phyloP scores from a whole-genome alignment of 2,113 vertebrate genomes.

The Hyperoodon ampullatus region DNA sequence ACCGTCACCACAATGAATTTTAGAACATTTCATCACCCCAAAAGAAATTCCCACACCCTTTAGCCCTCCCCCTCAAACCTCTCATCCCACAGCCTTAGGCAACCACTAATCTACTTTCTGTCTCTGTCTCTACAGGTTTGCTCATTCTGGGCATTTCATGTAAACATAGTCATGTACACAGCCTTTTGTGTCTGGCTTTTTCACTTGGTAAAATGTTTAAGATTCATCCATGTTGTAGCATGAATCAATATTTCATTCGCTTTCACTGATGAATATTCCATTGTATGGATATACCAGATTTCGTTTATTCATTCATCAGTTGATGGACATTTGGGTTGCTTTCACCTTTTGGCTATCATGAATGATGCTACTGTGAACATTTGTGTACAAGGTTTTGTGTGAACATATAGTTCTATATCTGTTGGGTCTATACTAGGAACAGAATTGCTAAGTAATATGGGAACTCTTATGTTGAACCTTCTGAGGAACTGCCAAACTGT shows the following conservation, averaged over 20 bases:
- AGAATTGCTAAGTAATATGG: neutral
- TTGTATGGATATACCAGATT: neutral
- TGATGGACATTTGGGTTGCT: neutral
- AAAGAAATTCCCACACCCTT: neutral
- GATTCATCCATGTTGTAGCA: neutral
- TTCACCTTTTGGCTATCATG: neutral
- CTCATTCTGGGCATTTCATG: neutral
- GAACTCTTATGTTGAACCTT: neutral
- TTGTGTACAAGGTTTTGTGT: neutral
- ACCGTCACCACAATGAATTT: neutral
- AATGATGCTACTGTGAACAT: neutral
- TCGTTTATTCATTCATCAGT: too few relatives aligned
- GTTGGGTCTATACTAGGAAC: neutral
- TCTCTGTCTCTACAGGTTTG: neutral
- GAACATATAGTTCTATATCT: neutral
- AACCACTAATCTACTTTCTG: neutral
- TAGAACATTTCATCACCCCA: neutral
- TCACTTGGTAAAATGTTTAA: neutral
- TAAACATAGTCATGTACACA: neutral
- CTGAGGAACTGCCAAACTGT: neutral
- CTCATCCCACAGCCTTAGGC: neutral
- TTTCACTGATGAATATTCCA: neutral
- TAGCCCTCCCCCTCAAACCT: too few relatives aligned
- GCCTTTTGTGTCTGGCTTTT: neutral
- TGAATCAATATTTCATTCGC: neutral